Conservation (phyloP, 2,797 vertebrate genomes). For the Enteromius trimaculatus region DNA sequence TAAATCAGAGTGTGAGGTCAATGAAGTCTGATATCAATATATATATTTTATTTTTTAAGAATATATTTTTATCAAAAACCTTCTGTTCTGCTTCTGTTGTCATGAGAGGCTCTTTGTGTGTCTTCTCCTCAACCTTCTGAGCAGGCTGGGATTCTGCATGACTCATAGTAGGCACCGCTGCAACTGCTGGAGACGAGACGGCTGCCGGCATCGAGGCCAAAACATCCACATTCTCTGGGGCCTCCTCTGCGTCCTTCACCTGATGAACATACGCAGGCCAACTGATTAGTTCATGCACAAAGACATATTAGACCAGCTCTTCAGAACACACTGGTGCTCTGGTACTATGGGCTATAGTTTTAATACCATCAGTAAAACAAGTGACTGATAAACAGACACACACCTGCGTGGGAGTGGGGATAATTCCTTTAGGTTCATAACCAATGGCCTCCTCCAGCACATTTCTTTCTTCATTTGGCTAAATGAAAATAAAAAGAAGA, state of each 20-base stretch:
- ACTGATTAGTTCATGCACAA: not conserved
- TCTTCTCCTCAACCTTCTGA: conserved; percentile 11
- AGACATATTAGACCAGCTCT: not conserved
- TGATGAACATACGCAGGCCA: conserved; percentile 40
- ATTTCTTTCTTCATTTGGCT: conserved; percentile 98
- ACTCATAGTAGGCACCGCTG: conserved; percentile 47
- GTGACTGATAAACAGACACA: not conserved
- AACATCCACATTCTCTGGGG: conserved; percentile 46
- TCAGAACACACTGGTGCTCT: not conserved
- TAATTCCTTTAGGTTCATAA: conserved; percentile 79
- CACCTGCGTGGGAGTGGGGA: conserved; percentile 54
- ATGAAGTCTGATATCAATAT: not conserved
- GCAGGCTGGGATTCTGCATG: conserved; percentile 62
- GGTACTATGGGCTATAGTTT: not conserved
- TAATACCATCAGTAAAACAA: not conserved
- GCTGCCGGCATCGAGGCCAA: conserved; percentile 39
- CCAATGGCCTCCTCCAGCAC: conserved; percentile 92
- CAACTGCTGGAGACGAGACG: conserved; percentile 36
- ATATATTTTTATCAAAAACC: conserved; percentile 53
- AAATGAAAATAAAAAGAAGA: not conserved
- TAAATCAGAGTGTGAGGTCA: not conserved
- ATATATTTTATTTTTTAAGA: not conserved
- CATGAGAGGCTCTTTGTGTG: conserved; percentile 12
- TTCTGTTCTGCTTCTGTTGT: conserved; percentile 62
- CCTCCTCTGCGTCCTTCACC: conserved; percentile 64